These are phyloP conservation scores for Helleia helle DNA, from an alignment of 2,888 invertebrate genomes.

Conservation along the genomic window DNA sequence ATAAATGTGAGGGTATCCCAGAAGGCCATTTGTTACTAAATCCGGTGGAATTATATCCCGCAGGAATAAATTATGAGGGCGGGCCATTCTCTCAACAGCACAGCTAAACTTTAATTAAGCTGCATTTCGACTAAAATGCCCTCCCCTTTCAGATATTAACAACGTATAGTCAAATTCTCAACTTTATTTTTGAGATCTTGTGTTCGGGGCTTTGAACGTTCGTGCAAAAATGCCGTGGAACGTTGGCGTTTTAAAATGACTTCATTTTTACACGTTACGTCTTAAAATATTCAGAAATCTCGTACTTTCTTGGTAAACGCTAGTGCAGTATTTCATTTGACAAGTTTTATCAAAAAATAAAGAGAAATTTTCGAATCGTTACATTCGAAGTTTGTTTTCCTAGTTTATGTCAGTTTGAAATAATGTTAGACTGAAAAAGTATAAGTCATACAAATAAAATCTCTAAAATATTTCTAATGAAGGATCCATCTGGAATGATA, in stretches of 20 bases:
- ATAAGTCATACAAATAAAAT: too few species aligned
- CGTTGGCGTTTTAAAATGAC: slow-evolving; percentile 11
- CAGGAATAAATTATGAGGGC: slow-evolving; percentile 63
- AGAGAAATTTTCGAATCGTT: too few species aligned
- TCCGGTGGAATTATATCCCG: slow-evolving; percentile 55
- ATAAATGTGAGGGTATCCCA: slow-evolving; percentile 10
- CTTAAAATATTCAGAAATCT: slow-evolving; percentile 8
- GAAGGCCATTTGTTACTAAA: slow-evolving; percentile 46
- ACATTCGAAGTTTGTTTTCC: too few species aligned
- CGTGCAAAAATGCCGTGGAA: slow-evolving; percentile 7
- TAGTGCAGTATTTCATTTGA: background rate
- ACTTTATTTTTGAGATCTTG: slow-evolving; percentile 8
- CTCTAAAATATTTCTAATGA: too few species aligned
- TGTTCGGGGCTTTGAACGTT: background rate
- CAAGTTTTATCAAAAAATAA: background rate
- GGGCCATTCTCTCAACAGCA: slow-evolving; percentile 50
- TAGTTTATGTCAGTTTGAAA: too few species aligned
- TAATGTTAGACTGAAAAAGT: too few species aligned
- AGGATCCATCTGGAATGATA: too few species aligned
- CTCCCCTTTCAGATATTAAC: slow-evolving; percentile 7
- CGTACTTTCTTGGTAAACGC: slow-evolving; percentile 1
- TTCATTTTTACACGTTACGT: slow-evolving; percentile 12
- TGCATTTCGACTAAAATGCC: slow-evolving; percentile 5
- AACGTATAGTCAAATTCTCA: slow-evolving; percentile 3
- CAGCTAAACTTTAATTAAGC: slow-evolving; percentile 1